Evolutionary conservation across 2,888 invertebrate genomes (phyloP).

Genomic region (Trachelus stipa): DNA sequence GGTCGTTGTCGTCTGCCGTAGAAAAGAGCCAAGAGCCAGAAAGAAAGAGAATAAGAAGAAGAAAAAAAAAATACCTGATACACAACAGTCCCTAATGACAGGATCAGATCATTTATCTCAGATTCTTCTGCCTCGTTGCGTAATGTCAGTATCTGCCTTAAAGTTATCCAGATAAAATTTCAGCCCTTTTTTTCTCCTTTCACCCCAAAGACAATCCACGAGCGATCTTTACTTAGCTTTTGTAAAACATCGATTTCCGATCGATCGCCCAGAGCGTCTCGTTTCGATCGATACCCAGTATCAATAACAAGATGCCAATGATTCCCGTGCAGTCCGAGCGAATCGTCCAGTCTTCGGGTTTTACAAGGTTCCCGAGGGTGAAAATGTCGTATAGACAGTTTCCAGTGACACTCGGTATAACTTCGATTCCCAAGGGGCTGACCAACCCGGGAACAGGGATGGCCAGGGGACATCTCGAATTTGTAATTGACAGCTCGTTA

Average conservation of each 20-base stretch:
- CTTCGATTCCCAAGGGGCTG: conserved; percentile 47
- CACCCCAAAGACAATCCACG: background rate
- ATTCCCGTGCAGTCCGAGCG: background rate
- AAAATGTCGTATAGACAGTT: conserved; percentile 43
- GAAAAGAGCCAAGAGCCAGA: background rate
- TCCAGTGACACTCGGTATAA: conserved; percentile 48
- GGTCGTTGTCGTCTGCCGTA: background rate
- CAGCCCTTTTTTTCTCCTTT: background rate
- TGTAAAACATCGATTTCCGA: background rate
- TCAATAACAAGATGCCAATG: background rate
- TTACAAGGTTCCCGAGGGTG: background rate
- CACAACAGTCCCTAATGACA: background rate
- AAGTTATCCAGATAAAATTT: background rate
- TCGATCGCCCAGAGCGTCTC: background rate
- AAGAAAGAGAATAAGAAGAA: background rate
- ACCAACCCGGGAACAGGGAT: conserved; percentile 17
- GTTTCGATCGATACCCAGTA: background rate
- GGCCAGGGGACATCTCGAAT: conserved; percentile 11
- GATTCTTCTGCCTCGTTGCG: too few species aligned
- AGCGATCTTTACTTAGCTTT: background rate
- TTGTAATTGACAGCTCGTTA: conserved; percentile 32
- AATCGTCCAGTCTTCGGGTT: background rate
- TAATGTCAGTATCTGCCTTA: background rate
- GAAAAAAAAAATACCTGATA: background rate
- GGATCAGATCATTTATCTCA: too few species aligned